Evolutionary conservation across 1,140 invertebrate genomes (phyloP).

Genomic region (Helicoverpa armigera): DNA sequence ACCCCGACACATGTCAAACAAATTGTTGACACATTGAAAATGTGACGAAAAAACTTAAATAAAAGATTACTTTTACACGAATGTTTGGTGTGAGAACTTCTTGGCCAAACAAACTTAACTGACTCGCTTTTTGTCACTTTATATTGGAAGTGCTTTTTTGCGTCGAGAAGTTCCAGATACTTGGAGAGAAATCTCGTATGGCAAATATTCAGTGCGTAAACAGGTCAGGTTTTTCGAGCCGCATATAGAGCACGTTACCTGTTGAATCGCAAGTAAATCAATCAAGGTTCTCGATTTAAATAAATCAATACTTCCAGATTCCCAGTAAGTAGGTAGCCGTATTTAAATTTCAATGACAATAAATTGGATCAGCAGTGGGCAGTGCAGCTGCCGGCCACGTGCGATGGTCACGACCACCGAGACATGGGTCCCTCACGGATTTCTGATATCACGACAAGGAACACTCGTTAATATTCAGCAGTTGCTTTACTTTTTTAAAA

Average conservation of each 20-base stretch:
- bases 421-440: constrained; percentile 67
- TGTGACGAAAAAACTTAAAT: constrained; percentile 62
- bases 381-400: constrained; percentile 71
- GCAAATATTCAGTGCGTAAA: background rate
- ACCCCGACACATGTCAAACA: constrained; percentile 70
- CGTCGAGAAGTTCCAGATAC: background rate
- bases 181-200: background rate
- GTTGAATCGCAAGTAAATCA: background rate
- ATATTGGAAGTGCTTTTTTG: background rate
- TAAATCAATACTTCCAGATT: constrained; percentile 13
- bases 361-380: constrained; percentile 60
- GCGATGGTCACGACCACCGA: constrained; percentile 73
- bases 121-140: background rate
- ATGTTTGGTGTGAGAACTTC: constrained; percentile 10
- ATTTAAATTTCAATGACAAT: constrained; percentile 70
- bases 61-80: constrained; percentile 55
- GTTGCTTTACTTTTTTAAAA: constrained; percentile 28
- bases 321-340: constrained; percentile 29
- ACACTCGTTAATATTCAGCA: constrained; percentile 31
- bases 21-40: constrained; percentile 68
- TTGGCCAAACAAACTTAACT: constrained; percentile 4
- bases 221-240: background rate
- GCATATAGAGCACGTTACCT: background rate
- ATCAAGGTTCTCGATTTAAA: background rate
- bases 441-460: constrained; percentile 66